Percentiles rank a stretch among this genome's conserved stretches.
Evolutionary conservation across 92 coral and sea anemone species (phyloP).

Genomic region (Chrysogorgia sp.): DNA sequence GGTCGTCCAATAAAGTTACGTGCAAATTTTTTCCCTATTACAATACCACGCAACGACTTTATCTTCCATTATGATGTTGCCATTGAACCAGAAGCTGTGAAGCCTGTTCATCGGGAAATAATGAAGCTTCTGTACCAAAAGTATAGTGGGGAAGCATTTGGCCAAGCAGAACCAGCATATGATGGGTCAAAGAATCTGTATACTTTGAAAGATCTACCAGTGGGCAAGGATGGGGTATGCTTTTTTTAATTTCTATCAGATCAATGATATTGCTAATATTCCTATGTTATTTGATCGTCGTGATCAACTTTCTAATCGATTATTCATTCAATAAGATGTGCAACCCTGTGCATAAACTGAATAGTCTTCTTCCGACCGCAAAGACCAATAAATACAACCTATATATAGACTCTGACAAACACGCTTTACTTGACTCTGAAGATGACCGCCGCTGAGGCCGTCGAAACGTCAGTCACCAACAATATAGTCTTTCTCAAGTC

Average conservation of each 20-base stretch:
- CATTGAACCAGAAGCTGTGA: constrained; percentile 67
- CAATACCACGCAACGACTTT: constrained; percentile 46
- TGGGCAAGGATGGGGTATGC: constrained; percentile 60
- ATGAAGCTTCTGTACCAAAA: constrained; percentile 51
- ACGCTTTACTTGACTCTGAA: too few species aligned
- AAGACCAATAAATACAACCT: too few species aligned
- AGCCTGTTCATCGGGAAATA: constrained; percentile 63
- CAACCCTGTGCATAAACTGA: too few species aligned
- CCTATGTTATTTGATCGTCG: too few species aligned
- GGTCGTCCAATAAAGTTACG: constrained; percentile 67
- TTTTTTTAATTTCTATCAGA: neutral
- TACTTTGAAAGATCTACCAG: constrained; percentile 66
- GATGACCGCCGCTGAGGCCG: too few species aligned
- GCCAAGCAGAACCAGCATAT: constrained; percentile 72
- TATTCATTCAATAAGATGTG: too few species aligned
- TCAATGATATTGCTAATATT: neutral
- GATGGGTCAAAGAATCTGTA: constrained; percentile 81
- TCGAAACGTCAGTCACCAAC: too few species aligned
- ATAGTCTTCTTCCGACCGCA: too few species aligned
- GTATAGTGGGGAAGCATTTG: constrained; percentile 50
- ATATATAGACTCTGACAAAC: too few species aligned
- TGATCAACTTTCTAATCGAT: too few species aligned
- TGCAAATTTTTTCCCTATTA: constrained; percentile 71
- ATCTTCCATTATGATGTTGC: constrained; percentile 81
- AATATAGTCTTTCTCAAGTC: too few species aligned